phyloP scores from a whole-genome alignment of 2,113 vertebrate species.

The Alosa alosa region DNA sequence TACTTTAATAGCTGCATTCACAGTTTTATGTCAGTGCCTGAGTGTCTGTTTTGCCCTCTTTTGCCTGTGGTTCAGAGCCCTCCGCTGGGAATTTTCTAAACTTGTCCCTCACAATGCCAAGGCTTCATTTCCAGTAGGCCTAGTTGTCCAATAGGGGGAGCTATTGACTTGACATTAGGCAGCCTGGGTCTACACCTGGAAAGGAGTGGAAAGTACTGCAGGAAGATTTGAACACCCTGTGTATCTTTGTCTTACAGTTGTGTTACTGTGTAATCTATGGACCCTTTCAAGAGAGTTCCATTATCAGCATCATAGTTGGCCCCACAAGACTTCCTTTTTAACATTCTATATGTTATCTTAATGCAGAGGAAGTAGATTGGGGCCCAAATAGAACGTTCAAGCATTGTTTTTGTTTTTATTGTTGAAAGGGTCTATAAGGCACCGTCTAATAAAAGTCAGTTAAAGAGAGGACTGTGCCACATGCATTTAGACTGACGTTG shows the following conservation, averaged over 20 bases:
- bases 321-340: too few relatives aligned
- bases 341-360: too few relatives aligned
- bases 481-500: not conserved
- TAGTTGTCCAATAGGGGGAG: slow-evolving; percentile 41
- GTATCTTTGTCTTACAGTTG: not conserved
- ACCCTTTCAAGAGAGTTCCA: too few relatives aligned
- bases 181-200: not conserved
- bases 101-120: not conserved
- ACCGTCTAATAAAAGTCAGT: not conserved
- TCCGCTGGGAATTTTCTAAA: not conserved
- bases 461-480: not conserved
- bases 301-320: too few relatives aligned
- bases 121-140: not conserved
- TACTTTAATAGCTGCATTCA: not conserved
- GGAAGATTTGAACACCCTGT: not conserved
- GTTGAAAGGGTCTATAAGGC: too few relatives aligned
- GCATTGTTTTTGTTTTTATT: too few relatives aligned
- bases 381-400: too few relatives aligned
- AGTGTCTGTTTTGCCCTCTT: not conserved
- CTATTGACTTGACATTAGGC: slow-evolving; percentile 14
- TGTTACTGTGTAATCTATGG: not conserved
- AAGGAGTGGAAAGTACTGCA: not conserved
- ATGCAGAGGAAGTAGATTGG: too few relatives aligned
- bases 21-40: not conserved
- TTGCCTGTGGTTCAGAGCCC: not conserved